Evolutionary conservation across 2,797 vertebrate species (phyloP).

Genomic region (Ibycter americanus): DNA sequence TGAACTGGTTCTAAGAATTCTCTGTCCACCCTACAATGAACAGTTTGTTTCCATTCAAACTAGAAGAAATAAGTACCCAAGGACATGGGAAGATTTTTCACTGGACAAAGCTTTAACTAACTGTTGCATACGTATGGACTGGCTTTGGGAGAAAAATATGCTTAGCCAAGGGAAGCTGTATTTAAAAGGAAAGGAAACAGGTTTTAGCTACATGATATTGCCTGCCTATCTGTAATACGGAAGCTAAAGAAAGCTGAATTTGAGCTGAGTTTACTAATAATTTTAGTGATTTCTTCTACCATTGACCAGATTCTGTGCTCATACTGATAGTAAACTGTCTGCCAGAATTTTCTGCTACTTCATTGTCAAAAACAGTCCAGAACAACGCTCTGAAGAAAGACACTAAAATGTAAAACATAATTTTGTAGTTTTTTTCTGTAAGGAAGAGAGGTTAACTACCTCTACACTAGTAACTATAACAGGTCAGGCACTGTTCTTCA

Average conservation of each 20-base stretch:
- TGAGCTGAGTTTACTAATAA: background rate
- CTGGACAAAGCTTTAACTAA: constrained; percentile 49
- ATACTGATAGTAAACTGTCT: background rate
- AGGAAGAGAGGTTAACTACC: background rate
- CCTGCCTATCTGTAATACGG: background rate
- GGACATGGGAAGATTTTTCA: constrained; percentile 30
- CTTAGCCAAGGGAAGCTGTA: background rate
- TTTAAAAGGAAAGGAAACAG: background rate
- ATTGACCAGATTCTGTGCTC: background rate
- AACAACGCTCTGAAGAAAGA: background rate
- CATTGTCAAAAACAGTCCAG: background rate
- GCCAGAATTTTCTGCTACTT: background rate
- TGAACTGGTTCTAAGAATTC: constrained; percentile 53
- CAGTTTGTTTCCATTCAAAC: constrained; percentile 63
- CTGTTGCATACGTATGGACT: background rate
- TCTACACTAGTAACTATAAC: background rate
- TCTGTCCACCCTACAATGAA: constrained; percentile 64
- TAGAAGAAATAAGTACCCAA: constrained; percentile 5
- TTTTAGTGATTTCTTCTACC: background rate
- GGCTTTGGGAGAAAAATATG: background rate
- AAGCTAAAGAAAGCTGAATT: background rate
- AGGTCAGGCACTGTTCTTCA: background rate
- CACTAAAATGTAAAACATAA: background rate
- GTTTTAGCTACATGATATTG: background rate
- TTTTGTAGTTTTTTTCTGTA: background rate